A percentile compares a stretch with the other conserved stretches of the same genome.
phyloP scores from a whole-genome alignment of 2,888 invertebrate species.

The Lepidocyrtinus sp. region DNA sequence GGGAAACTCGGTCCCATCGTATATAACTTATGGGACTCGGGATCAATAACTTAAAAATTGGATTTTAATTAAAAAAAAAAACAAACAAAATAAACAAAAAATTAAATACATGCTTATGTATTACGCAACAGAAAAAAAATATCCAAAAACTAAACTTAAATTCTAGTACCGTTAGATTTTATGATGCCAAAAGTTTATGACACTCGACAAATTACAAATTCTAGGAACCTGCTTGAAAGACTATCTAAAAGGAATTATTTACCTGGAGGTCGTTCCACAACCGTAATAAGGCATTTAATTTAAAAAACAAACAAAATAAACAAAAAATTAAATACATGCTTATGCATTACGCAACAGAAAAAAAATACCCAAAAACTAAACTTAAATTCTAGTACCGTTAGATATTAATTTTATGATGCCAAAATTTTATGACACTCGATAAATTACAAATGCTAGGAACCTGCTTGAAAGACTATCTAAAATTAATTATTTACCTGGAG shows the following conservation, averaged over 20 bases:
- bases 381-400: too few species aligned
- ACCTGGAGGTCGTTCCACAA: slow-evolving; percentile 89
- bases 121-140: slow-evolving; percentile 61
- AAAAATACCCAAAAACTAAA: too few species aligned
- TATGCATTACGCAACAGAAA: slow-evolving; percentile 60
- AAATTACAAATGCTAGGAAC: too few species aligned
- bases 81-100: slow-evolving; percentile 55
- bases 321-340: slow-evolving; percentile 35
- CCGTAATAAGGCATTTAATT: slow-evolving; percentile 80
- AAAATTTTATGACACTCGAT: too few species aligned
- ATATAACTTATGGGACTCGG: slow-evolving; percentile 66
- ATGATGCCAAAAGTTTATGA: background rate
- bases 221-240: too few species aligned
- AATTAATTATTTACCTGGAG: slow-evolving; percentile 79
- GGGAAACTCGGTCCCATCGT: slow-evolving; percentile 67
- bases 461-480: too few species aligned
- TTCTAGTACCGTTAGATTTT: slow-evolving; percentile 12
- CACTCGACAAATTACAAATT: too few species aligned
- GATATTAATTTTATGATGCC: background rate
- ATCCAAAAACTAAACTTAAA: too few species aligned
- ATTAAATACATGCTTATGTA: slow-evolving; percentile 37
- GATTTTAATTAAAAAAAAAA: slow-evolving; percentile 54
- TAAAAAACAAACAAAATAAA: slow-evolving; percentile 61
- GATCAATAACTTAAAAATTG: slow-evolving; percentile 68
- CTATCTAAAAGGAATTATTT: slow-evolving; percentile 68